phyloP scores from a whole-genome alignment of 1,140 invertebrate species.

The Goniozus legneri region DNA sequence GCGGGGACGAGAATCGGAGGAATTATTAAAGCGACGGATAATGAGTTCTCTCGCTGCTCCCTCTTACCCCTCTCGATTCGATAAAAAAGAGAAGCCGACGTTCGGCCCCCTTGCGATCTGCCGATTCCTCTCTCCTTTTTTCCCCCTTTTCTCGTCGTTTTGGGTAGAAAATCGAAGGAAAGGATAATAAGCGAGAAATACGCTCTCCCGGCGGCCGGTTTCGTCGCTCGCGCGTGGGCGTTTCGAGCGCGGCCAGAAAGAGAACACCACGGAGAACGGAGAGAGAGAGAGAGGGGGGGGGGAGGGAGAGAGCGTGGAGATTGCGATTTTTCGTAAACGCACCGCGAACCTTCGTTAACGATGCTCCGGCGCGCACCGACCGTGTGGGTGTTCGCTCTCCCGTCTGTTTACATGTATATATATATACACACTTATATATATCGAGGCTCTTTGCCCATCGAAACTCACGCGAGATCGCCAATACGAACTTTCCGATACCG shows the following conservation, averaged over 20 bases:
- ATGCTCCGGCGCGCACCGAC: background rate
- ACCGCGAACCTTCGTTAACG: background rate
- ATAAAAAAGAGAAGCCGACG: conserved; percentile 20
- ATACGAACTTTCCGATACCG: too few species aligned
- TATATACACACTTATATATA: too few species aligned
- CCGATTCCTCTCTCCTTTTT: conserved; percentile 26
- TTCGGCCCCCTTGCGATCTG: conserved; percentile 15
- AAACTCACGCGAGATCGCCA: too few species aligned
- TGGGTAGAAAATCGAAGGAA: conserved; percentile 45
- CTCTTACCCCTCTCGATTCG: conserved; percentile 24
- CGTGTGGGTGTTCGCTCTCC: too few species aligned
- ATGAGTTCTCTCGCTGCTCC: too few species aligned
- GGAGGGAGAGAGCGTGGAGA: background rate
- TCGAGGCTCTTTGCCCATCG: too few species aligned
- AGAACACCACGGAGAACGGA: too few species aligned
- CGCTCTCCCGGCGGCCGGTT: conserved; percentile 35
- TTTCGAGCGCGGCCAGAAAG: background rate
- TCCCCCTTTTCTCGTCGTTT: conserved; percentile 29
- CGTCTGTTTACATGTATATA: too few species aligned
- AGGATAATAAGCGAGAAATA: conserved; percentile 53
- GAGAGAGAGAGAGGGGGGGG: background rate
- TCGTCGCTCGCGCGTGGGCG: conserved; percentile 24
- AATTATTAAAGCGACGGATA: too few species aligned
- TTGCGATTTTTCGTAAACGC: background rate
- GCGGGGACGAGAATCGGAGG: background rate